Percentiles rank a stretch among this genome's conserved stretches.
Evolutionary conservation across 1,140 invertebrate genomes (phyloP).

Genomic region (Formica selysi): DNA sequence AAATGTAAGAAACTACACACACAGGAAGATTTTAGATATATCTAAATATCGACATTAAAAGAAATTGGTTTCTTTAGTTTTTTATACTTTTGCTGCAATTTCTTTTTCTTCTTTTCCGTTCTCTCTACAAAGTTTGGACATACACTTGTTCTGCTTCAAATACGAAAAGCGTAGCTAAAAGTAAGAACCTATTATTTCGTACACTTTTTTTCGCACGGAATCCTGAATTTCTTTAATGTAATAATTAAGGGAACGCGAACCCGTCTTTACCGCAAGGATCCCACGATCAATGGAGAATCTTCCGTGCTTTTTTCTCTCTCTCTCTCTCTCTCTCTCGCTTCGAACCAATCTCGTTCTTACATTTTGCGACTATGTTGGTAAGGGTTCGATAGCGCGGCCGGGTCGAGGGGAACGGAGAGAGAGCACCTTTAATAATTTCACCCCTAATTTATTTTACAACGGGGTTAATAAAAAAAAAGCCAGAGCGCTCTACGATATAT

Average conservation of each 20-base stretch:
- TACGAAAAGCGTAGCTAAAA: not conserved
- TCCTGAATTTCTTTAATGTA: constrained; percentile 18
- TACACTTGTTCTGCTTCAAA: not conserved
- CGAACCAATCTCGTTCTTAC: constrained; percentile 4
- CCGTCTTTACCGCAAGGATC: constrained; percentile 26
- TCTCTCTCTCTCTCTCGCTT: not conserved
- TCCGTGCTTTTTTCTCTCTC: constrained; percentile 10
- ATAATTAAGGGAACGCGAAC: constrained; percentile 44
- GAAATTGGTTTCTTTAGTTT: not conserved
- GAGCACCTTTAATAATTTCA: constrained; percentile 76
- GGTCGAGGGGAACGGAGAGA: not conserved
- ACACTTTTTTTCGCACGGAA: not conserved
- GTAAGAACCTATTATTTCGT: not conserved
- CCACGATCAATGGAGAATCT: constrained; percentile 36
- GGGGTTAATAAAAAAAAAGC: constrained; percentile 73
- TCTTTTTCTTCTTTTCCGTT: not conserved
- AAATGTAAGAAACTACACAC: too few species aligned
- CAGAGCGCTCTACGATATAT: constrained; percentile 51
- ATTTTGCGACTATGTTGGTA: not conserved
- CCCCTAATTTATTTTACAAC: constrained; percentile 77
- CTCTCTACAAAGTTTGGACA: not conserved
- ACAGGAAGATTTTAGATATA: not conserved
- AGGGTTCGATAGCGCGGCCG: not conserved
- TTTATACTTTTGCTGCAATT: not conserved
- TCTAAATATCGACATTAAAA: not conserved